A percentile compares a stretch with the other conserved stretches of the same genome.
phyloP scores from a whole-genome alignment of 1,140 invertebrate species.

The Nomia melanderi region DNA sequence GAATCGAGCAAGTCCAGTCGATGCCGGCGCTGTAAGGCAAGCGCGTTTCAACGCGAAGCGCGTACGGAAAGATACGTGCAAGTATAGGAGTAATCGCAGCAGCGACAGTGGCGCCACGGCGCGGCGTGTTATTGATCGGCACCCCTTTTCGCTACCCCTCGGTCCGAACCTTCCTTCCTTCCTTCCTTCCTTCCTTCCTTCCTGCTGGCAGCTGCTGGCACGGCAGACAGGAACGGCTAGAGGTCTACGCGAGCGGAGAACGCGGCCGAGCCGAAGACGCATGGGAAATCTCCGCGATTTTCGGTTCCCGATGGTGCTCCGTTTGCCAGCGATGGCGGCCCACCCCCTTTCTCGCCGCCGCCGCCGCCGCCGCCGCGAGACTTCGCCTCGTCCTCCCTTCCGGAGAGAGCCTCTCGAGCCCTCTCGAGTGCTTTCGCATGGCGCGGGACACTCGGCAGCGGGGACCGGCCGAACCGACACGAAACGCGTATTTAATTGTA shows the following conservation, averaged over 20 bases:
- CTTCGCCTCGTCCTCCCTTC: neutral
- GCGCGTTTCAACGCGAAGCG: constrained; percentile 1
- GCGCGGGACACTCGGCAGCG: neutral
- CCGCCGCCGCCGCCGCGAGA: neutral
- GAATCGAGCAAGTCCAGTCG: too few species aligned
- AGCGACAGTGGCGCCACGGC: constrained; percentile 70
- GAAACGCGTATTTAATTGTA: constrained; percentile 10
- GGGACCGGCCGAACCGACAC: neutral
- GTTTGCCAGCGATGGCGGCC: constrained; percentile 1
- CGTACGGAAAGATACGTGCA: constrained; percentile 41
- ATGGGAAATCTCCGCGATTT: neutral
- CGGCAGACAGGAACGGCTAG: constrained; percentile 63
- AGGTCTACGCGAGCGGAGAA: constrained; percentile 47
- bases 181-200: constrained; percentile 45
- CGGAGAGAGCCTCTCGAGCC: neutral
- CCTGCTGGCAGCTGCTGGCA: constrained; percentile 43
- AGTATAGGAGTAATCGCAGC: constrained; percentile 59
- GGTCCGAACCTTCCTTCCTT: constrained; percentile 51
- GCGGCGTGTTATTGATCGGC: constrained; percentile 78
- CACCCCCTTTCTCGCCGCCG: neutral
- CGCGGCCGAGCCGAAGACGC: neutral
- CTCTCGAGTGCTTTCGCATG: constrained; percentile 4
- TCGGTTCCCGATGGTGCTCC: neutral
- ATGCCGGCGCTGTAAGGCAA: too few species aligned
- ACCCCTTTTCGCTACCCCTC: constrained; percentile 52